phyloP scores from a whole-genome alignment of 2,797 vertebrate species.

The Hypotaenidia philippensis region DNA sequence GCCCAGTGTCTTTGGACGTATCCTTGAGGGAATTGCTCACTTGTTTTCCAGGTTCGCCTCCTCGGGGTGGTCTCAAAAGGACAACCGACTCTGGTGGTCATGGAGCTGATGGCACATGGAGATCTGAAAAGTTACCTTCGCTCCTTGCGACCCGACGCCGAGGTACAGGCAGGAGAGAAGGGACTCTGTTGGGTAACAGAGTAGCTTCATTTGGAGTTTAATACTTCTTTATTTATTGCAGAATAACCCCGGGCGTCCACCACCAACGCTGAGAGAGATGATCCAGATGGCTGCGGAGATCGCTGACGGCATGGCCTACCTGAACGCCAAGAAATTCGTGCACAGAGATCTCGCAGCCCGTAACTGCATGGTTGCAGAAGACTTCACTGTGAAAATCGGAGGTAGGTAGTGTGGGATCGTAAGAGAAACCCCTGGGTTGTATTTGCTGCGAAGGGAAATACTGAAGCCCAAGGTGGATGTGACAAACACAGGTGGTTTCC shows the following conservation, averaged over 20 bases:
- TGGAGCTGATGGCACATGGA: constrained; percentile 98
- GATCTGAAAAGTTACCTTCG: constrained; percentile 96
- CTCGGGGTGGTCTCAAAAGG: constrained; percentile 97
- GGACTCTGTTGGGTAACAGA: fast-evolving
- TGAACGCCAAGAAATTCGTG: constrained; percentile 98
- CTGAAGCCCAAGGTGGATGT: fast-evolving
- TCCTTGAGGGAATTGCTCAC: neutral
- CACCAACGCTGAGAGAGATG: constrained; percentile 92
- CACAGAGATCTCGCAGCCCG: constrained; percentile 96
- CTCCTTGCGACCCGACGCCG: constrained; percentile 92
- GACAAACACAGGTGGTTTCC: neutral
- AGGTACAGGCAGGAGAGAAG: constrained; percentile 78
- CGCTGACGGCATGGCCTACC: constrained; percentile 97
- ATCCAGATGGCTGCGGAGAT: constrained; percentile 98
- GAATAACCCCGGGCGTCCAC: constrained; percentile 92
- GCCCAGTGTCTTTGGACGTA: neutral
- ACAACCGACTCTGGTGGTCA: constrained; percentile 94
- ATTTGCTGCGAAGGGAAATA: neutral
- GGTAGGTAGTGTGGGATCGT: constrained; percentile 72
- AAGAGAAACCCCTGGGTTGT: fast-evolving
- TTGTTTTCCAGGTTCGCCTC: constrained; percentile 88
- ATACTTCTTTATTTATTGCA: constrained; percentile 30
- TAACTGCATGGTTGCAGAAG: constrained; percentile 98
- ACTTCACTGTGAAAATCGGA: constrained; percentile 96
- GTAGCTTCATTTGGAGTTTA: neutral